phyloP scores from a whole-genome alignment of 2,888 invertebrate genomes.

The Spodoptera littoralis region DNA sequence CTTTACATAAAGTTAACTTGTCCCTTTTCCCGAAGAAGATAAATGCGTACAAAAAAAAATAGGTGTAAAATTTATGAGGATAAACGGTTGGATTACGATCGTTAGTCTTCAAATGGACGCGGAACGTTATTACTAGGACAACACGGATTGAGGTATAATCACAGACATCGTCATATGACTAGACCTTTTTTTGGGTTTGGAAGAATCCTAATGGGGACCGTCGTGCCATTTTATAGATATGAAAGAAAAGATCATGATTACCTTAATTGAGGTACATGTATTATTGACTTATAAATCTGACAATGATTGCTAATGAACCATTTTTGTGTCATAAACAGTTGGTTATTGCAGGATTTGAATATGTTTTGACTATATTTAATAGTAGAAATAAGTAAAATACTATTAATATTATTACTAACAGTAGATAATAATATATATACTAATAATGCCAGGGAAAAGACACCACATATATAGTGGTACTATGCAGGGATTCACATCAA shows the following conservation, averaged over 20 bases:
- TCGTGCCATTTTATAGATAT: background rate
- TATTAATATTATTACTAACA: too few species aligned
- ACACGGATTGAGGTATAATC: conserved; percentile 40
- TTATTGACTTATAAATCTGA: background rate
- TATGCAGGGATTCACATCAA: too few species aligned
- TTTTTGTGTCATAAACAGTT: too few species aligned
- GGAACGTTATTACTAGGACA: conserved; percentile 29
- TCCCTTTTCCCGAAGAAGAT: conserved; percentile 10
- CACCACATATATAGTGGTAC: too few species aligned
- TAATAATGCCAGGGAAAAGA: too few species aligned
- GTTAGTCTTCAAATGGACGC: conserved; percentile 43
- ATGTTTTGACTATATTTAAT: too few species aligned
- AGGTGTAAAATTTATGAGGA: conserved; percentile 22
- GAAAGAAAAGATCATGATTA: background rate
- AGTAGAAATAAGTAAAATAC: too few species aligned
- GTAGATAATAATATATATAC: too few species aligned
- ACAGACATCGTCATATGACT: conserved; percentile 6
- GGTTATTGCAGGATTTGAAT: too few species aligned
- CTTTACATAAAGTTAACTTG: background rate
- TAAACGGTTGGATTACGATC: conserved; percentile 25
- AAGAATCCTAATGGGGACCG: background rate
- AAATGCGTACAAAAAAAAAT: conserved; percentile 20
- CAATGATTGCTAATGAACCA: background rate
- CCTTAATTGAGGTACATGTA: background rate
- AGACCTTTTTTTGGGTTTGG: conserved; percentile 14